Base-by-base conservation (phyloP, 2,888 invertebrate genomes). In the Lepidochrysops patricia region DNA sequence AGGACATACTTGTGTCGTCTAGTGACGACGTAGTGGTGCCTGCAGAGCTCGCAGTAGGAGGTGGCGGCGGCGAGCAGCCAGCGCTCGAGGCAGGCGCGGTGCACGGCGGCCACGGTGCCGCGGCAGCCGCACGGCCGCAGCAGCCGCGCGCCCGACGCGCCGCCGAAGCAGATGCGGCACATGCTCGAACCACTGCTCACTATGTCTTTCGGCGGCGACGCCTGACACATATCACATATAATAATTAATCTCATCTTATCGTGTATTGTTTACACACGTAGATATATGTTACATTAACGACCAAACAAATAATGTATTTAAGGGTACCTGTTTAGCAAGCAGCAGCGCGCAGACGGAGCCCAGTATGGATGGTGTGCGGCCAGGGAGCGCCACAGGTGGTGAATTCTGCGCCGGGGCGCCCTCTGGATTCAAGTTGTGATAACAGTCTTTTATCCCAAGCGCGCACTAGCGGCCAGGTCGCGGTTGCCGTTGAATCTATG, bases 131-230 rank as follows among this genome's bases (percentile, higher is more conserved):
- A 89, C 60, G 88, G 88, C 71, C 83, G 79, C 72, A 87, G 87
- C 68, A 89, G 80, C 48, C 84, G 80, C 80, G 86, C 89, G 6
- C 81, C 77, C 3, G 84, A 85, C 75, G 77, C 82, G 60, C 88
- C 88, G 64, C 88, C 88, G 77, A 88, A 88, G 72, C 89, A 88
- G 68, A 89, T 89, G 68, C 89, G 86, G 68, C 89, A 89, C 70
- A 89, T 87, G 73, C 77, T 82, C 63, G 82, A 83, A 68, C 82
- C 83, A 61, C 75, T 78, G 3, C 80, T 81, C 1, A 74, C 66
- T 29, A 74, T 80, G 61, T 78, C 79, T 62, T 85, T 85, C 2
- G 77, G 72, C 7, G 63, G 63, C 4, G 80, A 72, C 4, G 72
- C 75, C 80, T 79, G 60, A 0, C 7, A 13, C 25, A 27, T 27